Evolutionary conservation across 2,113 vertebrate species (phyloP).

Genomic region (Ranitomeya variabilis): DNA sequence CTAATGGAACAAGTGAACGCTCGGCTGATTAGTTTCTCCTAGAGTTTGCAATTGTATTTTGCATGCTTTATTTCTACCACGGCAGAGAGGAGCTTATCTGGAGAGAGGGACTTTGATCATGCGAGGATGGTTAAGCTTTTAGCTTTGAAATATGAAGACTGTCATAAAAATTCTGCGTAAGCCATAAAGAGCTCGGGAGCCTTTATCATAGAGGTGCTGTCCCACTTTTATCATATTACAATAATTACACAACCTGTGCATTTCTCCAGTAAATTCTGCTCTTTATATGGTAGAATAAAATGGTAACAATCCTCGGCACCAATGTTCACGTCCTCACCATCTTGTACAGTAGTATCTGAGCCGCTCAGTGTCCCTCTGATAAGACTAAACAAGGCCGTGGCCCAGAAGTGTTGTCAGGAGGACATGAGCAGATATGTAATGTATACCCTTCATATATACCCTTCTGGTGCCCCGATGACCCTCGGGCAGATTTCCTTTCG

Average conservation of each 20-base stretch:
- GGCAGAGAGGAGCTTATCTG: constrained; percentile 30
- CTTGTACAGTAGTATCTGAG: too few relatives aligned
- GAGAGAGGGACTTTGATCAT: constrained; percentile 34
- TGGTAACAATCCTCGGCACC: not conserved
- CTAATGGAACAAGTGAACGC: constrained; percentile 32
- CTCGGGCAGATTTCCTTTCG: too few relatives aligned
- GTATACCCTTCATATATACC: too few relatives aligned
- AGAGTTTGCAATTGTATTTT: constrained; percentile 33
- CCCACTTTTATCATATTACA: constrained; percentile 18
- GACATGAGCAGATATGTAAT: too few relatives aligned
- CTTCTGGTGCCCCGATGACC: too few relatives aligned
- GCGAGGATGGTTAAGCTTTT: constrained; percentile 42
- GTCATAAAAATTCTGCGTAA: constrained; percentile 23
- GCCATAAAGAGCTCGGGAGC: constrained; percentile 6
- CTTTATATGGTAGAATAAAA: not conserved
- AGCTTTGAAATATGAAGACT: constrained; percentile 36
- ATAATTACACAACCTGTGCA: constrained; percentile 10
- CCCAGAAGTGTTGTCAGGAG: too few relatives aligned
- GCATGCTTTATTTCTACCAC: constrained; percentile 31
- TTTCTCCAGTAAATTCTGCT: not conserved
- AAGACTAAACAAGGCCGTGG: too few relatives aligned
- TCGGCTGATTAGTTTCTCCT: constrained; percentile 34
- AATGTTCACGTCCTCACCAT: not conserved
- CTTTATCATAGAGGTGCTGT: constrained; percentile 14
- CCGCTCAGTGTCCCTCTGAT: too few relatives aligned